Evolutionary conservation across 2,113 vertebrate genomes (phyloP).

Genomic region (Laticauda laticaudata): DNA sequence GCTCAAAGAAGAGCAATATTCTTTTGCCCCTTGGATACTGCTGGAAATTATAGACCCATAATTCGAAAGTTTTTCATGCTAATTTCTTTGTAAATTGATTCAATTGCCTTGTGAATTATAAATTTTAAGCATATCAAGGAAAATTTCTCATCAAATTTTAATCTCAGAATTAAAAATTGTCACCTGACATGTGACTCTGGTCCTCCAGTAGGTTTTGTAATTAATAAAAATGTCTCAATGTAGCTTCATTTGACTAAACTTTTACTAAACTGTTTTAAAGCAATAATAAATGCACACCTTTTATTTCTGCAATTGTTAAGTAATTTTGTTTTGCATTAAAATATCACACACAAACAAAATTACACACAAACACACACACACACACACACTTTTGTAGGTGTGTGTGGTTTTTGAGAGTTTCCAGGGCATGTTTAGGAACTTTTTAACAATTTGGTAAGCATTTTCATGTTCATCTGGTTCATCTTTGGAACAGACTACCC

Average conservation of each 20-base stretch:
- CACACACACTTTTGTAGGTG: not conserved
- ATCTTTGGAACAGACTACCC: not conserved
- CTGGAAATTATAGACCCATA: not conserved
- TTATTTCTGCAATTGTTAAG: not conserved
- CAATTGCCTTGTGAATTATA: constrained; percentile 16
- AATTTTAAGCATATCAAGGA: constrained; percentile 12
- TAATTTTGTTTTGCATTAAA: not conserved
- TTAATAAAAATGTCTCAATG: not conserved
- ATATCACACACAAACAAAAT: not conserved
- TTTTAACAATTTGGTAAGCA: not conserved
- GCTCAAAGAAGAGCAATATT: not conserved
- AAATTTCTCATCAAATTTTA: constrained; percentile 29
- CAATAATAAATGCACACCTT: not conserved
- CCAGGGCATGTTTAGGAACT: not conserved
- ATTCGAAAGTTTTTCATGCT: not conserved
- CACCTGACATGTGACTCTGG: not conserved
- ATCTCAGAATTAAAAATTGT: constrained; percentile 22
- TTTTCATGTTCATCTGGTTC: not conserved
- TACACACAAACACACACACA: too few species aligned
- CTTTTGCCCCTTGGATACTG: not conserved
- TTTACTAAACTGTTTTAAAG: not conserved
- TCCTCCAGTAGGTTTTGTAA: constrained; percentile 4
- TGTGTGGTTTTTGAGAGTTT: not conserved
- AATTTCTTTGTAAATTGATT: not conserved
- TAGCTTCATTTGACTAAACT: constrained; percentile 2